Evolutionary conservation across 2,113 vertebrate species (phyloP).

Genomic region (Loxodonta africana): DNA sequence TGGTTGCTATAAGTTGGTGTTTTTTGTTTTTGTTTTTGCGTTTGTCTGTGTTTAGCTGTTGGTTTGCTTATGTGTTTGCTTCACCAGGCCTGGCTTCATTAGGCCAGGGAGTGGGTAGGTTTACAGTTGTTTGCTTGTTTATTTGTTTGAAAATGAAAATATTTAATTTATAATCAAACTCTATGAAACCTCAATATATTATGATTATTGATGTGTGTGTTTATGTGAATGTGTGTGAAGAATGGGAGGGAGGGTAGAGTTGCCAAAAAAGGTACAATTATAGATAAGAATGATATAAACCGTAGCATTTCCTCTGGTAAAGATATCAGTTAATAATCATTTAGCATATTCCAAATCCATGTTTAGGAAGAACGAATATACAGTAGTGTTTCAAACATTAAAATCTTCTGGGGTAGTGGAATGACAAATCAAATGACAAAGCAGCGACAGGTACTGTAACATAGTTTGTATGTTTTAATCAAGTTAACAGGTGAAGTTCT

Average conservation of each 20-base stretch:
- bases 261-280: constrained; percentile 24
- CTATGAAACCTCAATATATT: not conserved
- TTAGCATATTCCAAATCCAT: constrained; percentile 17
- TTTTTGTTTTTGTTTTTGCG: too few species aligned
- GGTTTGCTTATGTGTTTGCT: not conserved
- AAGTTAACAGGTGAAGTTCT: constrained; percentile 15
- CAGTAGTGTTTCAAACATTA: not conserved
- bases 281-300: constrained; percentile 21
- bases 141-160: not conserved
- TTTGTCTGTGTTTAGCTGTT: not conserved
- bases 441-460: not conserved
- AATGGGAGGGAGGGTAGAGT: not conserved
- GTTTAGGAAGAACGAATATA: constrained; percentile 8
- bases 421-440: constrained; percentile 44
- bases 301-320: not conserved
- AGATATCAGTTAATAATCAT: not conserved
- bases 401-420: not conserved
- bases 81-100: not conserved
- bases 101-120: not conserved
- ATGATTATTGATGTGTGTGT: not conserved
- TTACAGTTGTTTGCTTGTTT: not conserved
- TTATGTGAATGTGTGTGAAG: not conserved
- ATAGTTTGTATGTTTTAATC: not conserved
- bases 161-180: not conserved
- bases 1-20: too few species aligned